Percentiles rank a stretch among this genome's conserved stretches.
These are phyloP conservation scores for Pimephales promelas DNA, from an alignment of 2,113 vertebrate genomes.

Conservation along the genomic window DNA sequence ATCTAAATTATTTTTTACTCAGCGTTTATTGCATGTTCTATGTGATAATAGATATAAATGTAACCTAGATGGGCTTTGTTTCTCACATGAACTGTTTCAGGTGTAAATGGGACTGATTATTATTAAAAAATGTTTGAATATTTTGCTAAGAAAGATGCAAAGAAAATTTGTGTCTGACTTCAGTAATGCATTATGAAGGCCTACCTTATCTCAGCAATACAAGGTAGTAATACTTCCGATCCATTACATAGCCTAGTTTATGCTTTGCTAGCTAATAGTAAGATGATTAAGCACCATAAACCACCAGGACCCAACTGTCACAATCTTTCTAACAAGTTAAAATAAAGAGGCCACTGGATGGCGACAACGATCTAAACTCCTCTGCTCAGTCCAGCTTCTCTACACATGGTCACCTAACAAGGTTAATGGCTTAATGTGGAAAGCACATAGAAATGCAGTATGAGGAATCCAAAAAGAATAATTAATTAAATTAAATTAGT, in stretches of 20 bases:
- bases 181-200: background rate
- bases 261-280: background rate
- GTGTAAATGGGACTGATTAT: background rate
- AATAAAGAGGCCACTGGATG: slow-evolving; percentile 16
- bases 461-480: too few species aligned
- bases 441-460: background rate
- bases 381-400: background rate
- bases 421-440: background rate
- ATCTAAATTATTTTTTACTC: background rate
- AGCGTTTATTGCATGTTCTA: background rate
- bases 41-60: background rate
- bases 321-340: background rate
- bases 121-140: background rate
- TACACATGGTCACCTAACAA: background rate
- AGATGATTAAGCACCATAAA: background rate
- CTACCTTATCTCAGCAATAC: background rate
- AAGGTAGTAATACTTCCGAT: background rate
- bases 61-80: background rate
- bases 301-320: background rate
- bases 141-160: too few species aligned
- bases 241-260: background rate
- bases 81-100: background rate
- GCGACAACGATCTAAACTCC: slow-evolving; percentile 15
- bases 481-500: too few species aligned
- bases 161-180: background rate